Percentiles rank a stretch among this genome's conserved stretches.
Evolutionary conservation across 2,888 invertebrate species (phyloP).

Genomic region (Trichopoda pennipes): DNA sequence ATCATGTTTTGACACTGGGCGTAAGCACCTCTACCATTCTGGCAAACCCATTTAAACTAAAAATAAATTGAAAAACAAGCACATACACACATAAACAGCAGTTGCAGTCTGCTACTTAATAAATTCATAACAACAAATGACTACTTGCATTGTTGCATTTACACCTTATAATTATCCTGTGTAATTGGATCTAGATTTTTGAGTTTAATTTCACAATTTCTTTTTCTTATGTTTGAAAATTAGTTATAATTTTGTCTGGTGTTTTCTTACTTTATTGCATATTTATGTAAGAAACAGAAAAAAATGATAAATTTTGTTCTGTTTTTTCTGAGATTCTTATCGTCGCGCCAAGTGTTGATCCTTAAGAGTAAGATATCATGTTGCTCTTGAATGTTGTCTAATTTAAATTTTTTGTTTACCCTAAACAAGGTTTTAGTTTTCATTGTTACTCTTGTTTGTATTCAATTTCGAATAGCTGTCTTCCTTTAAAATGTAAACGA

Average conservation of each 20-base stretch:
- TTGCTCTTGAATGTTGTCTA: slow-evolving; percentile 54
- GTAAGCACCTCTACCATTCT: slow-evolving; percentile 63
- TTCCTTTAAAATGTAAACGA: slow-evolving; percentile 52
- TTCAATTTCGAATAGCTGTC: slow-evolving; percentile 35
- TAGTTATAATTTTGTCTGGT: slow-evolving; percentile 70
- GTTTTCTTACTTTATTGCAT: slow-evolving; percentile 1
- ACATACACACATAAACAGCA: slow-evolving; percentile 16
- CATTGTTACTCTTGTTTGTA: slow-evolving; percentile 26
- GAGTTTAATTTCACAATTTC: slow-evolving; percentile 43
- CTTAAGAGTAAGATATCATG: slow-evolving; percentile 48
- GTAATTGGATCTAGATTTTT: slow-evolving; percentile 68
- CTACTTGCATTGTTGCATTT: slow-evolving; percentile 40
- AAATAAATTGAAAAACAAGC: neutral
- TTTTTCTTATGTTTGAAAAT: slow-evolving; percentile 39
- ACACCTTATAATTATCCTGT: slow-evolving; percentile 67
- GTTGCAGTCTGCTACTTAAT: slow-evolving; percentile 53
- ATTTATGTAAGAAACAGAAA: slow-evolving; percentile 5
- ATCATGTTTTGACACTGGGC: slow-evolving; percentile 68
- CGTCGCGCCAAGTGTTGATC: slow-evolving; percentile 70
- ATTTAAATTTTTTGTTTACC: slow-evolving; percentile 62
- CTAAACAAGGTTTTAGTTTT: slow-evolving; percentile 54
- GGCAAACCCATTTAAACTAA: slow-evolving; percentile 40
- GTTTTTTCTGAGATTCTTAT: slow-evolving; percentile 63
- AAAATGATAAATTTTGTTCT: slow-evolving; percentile 54
- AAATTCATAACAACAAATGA: slow-evolving; percentile 18